Evolutionary conservation across 35 echinoderm and acorn worm species (phyloP), one percentile per base, ranked within the genome.

Genomic region (Apostichopus californicus): DNA sequence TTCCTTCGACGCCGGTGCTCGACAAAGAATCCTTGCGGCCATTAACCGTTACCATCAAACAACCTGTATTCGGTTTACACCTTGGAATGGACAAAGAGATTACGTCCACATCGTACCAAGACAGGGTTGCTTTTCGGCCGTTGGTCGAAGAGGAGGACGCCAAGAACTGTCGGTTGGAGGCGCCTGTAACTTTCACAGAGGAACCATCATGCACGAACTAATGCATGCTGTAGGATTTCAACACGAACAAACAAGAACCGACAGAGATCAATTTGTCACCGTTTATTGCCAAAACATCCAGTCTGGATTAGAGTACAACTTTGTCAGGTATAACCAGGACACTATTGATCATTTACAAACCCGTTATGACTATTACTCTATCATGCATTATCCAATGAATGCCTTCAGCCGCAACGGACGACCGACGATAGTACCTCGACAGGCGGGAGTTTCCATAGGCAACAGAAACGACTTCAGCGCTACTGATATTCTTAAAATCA

Each of bases 161-260:
- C 96, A 98, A 79, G 92, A 98, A 77, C 77, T 98, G 5, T 98
- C 96, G 1, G 77, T 98, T 10, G 96, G 96, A 15, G 87, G 52
- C 10, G 64, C 88, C 0, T 98, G 96, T 73, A 95, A 91, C 56
- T 93, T 89, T 20, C 61, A 93, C 54, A 82, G 90, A 14, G 96
- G 96, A 22, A 94, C 81, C 18, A 98, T 98, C 86, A 91, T 95
- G 79, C 96, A 98, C 86, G 96, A 98, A 63, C 53, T 98, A 53
- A 95, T 95, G 94, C 96, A 98, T 91, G 96, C 96, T 13, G 55
- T 94, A 20, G 96, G 96, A 3, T 98, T 98, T 79, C 91, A 95
- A 22, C 96, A 98, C 87, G 96, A 98, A 72, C 96, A 98, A 87
- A 95, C 94, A 11, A 25, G 96, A 81, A 90, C 93, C 12, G 96